Conservation (phyloP, 2,888 invertebrate species). For the Orchestes rusci region DNA sequence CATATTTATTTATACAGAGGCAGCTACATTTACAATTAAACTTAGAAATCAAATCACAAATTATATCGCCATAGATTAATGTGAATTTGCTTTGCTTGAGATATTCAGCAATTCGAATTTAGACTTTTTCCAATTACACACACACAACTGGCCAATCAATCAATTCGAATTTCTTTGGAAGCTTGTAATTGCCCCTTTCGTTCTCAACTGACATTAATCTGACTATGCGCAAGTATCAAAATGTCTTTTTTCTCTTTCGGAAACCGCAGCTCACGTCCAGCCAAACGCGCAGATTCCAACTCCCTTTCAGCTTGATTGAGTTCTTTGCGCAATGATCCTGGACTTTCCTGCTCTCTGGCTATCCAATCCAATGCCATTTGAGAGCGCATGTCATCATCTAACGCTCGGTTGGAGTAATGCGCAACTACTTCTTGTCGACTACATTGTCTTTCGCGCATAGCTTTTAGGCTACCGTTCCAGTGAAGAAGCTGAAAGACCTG, state of each 20-base stretch:
- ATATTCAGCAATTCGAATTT: too few species aligned
- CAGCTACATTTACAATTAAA: slow-evolving; percentile 16
- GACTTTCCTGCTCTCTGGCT: slow-evolving; percentile 67
- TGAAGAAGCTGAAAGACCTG: slow-evolving; percentile 87
- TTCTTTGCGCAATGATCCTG: slow-evolving; percentile 72
- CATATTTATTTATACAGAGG: slow-evolving; percentile 28
- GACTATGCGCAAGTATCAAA: slow-evolving; percentile 79
- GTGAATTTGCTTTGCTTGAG: too few species aligned
- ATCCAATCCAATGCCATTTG: slow-evolving; percentile 97
- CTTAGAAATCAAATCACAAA: slow-evolving; percentile 14
- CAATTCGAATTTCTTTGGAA: background rate
- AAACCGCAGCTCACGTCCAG: slow-evolving; percentile 85
- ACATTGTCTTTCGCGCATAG: slow-evolving; percentile 92
- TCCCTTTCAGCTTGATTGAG: slow-evolving; percentile 80
- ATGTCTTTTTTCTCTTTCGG: slow-evolving; percentile 95
- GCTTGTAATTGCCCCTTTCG: too few species aligned
- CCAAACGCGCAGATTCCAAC: slow-evolving; percentile 75
- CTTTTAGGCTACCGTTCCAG: slow-evolving; percentile 94
- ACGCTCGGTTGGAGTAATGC: slow-evolving; percentile 85
- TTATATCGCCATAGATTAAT: too few species aligned
- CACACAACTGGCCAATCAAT: too few species aligned
- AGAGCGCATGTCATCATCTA: slow-evolving; percentile 93
- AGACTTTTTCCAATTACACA: too few species aligned
- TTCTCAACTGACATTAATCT: slow-evolving; percentile 52
- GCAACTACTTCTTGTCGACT: slow-evolving; percentile 89